Evolutionary conservation across 1,140 invertebrate species (phyloP).

Genomic region (Drosophila sucinea): DNA sequence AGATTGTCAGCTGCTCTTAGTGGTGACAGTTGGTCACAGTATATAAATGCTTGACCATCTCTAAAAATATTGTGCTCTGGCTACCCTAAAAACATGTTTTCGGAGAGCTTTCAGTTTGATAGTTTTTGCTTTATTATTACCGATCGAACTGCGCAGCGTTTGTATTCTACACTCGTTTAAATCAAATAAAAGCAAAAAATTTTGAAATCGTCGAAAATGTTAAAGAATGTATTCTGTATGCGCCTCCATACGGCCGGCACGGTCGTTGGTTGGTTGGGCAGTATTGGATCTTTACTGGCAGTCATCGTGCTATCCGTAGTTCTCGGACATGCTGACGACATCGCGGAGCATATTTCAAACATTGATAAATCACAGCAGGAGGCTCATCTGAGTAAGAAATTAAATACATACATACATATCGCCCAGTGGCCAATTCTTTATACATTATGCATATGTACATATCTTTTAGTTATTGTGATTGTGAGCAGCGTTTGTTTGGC

Average conservation of each 20-base stretch:
- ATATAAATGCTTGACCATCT: too few species aligned
- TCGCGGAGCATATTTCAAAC: background rate
- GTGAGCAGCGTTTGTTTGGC: slow-evolving; percentile 31
- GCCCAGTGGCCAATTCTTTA: background rate
- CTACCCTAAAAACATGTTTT: too few species aligned
- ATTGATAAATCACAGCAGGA: background rate
- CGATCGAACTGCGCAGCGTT: background rate
- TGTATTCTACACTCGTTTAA: background rate
- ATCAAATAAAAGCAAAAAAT: slow-evolving; percentile 4
- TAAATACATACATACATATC: background rate
- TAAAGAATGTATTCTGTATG: slow-evolving; percentile 41
- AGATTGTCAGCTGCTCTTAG: too few species aligned
- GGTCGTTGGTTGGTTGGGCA: slow-evolving; percentile 50
- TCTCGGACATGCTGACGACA: slow-evolving; percentile 20
- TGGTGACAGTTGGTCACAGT: too few species aligned
- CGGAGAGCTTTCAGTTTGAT: background rate
- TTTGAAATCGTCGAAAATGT: slow-evolving; percentile 34
- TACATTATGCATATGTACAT: background rate
- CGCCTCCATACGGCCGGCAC: slow-evolving; percentile 52
- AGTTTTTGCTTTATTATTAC: background rate
- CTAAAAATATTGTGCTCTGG: too few species aligned
- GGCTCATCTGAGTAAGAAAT: background rate
- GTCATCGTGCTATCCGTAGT: background rate
- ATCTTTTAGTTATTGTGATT: slow-evolving; percentile 35
- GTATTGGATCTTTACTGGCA: slow-evolving; percentile 19